Conservation (phyloP, 2,113 vertebrate genomes). For the Gallinago paraguaiae region DNA sequence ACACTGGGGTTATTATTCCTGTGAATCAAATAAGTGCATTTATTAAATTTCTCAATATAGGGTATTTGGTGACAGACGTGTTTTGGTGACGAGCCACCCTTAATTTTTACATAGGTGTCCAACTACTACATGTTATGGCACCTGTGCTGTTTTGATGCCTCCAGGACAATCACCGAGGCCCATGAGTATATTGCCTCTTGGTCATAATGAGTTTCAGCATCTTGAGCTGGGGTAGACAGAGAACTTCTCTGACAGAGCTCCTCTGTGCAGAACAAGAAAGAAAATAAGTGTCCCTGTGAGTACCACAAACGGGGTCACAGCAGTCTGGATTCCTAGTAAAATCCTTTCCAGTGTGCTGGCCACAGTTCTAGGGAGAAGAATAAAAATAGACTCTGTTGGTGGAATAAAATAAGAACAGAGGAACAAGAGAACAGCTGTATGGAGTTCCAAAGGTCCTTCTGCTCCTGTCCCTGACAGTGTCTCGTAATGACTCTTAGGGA, state of each 20-base stretch:
- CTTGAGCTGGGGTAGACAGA: neutral
- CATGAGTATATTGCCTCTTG: neutral
- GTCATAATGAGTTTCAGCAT: neutral
- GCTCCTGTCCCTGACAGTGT: conserved; percentile 12
- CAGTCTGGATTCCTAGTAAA: conserved; percentile 21
- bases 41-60: neutral
- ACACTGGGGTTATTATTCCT: neutral
- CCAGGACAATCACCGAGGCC: neutral
- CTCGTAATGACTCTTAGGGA: neutral
- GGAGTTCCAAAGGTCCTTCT: neutral
- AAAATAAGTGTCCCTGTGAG: neutral
- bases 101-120: neutral
- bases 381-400: conserved; percentile 48
- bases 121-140: neutral
- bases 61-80: neutral
- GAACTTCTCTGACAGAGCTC: neutral
- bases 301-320: neutral
- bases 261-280: neutral
- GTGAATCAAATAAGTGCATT: neutral
- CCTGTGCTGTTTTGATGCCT: neutral
- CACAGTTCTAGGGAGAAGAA: neutral
- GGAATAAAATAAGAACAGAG: conserved; percentile 48
- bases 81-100: neutral
- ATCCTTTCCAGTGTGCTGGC: neutral
- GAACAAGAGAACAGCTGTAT: conserved; percentile 48